Percentiles rank a stretch among this genome's conserved stretches.
phyloP scores from a whole-genome alignment of 53 echinoderm and acorn worm species.

The Apostichopus leukothele region DNA sequence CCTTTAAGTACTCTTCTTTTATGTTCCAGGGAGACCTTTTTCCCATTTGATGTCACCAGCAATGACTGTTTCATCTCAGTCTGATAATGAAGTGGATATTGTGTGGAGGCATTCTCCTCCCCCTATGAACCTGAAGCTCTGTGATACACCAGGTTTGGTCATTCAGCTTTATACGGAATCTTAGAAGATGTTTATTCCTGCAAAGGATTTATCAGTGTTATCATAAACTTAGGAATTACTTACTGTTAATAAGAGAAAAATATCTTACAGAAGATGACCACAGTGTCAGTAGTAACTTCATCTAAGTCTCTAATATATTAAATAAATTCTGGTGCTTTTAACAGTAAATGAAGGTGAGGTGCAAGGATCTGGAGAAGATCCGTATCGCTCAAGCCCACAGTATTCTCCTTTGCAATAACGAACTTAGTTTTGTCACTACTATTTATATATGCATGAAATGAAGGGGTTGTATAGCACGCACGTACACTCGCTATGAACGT shows the following conservation, averaged over 20 bases:
- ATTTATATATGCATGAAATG: no score
- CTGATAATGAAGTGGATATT: slow-evolving; percentile 64
- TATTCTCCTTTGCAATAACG: no score
- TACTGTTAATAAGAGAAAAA: slow-evolving; percentile 40
- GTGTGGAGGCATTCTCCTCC: slow-evolving; percentile 70
- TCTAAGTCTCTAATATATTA: no score
- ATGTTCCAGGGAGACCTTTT: slow-evolving; percentile 32
- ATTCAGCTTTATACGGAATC: not conserved
- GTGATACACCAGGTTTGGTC: slow-evolving; percentile 28
- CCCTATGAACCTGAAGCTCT: slow-evolving; percentile 34
- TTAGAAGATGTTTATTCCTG: not conserved
- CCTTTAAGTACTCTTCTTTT: not conserved
- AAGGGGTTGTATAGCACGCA: no score
- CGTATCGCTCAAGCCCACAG: not conserved
- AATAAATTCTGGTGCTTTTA: no score
- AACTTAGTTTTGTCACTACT: no score
- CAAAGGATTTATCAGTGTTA: no score
- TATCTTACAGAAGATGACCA: not conserved
- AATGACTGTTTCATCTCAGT: slow-evolving; percentile 32
- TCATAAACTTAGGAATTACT: not conserved
- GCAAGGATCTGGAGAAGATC: not conserved
- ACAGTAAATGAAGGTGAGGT: no score
- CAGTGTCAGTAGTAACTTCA: no score
- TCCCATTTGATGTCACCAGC: not conserved
- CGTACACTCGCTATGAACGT: no score